Percentiles rank a stretch among this genome's conserved stretches.
Conservation (phyloP, 1,140 invertebrate species). For the Dreissena rostriformis region DNA sequence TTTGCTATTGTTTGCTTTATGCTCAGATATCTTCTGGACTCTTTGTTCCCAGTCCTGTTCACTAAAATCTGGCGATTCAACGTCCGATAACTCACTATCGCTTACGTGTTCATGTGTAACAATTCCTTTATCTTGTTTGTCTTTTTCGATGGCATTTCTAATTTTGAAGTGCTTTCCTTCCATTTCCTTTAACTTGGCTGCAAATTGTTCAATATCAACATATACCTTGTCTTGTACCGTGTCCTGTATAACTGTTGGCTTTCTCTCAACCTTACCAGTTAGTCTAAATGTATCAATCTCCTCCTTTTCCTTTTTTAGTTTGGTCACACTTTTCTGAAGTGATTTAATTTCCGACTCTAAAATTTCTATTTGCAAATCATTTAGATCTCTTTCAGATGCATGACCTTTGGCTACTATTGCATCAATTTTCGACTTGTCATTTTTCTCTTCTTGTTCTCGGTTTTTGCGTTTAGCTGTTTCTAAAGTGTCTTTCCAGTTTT, state of each 20-base stretch:
- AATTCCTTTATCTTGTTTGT: background rate
- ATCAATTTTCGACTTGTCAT: background rate
- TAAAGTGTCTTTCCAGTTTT: constrained; percentile 13
- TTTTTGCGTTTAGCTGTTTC: background rate
- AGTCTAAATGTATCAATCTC: constrained; percentile 15
- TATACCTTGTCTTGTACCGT: constrained; percentile 30
- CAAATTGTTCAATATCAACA: constrained; percentile 29
- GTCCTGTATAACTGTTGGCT: constrained; percentile 9
- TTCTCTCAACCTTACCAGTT: constrained; percentile 12
- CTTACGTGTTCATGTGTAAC: too few species aligned
- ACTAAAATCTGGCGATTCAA: too few species aligned
- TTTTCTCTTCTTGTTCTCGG: constrained; percentile 1
- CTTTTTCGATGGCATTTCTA: constrained; percentile 8
- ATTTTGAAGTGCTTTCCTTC: constrained; percentile 13
- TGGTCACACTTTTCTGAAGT: constrained; percentile 29
- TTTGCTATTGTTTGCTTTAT: too few species aligned
- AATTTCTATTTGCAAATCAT: constrained; percentile 32
- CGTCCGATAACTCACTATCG: too few species aligned
- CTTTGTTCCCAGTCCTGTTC: too few species aligned
- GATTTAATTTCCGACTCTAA: constrained; percentile 30
- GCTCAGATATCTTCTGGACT: too few species aligned
- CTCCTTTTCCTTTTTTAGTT: constrained; percentile 35
- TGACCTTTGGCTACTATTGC: background rate
- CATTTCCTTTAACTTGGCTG: background rate
- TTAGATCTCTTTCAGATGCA: constrained; percentile 1